Base-by-base conservation (phyloP, 2,113 vertebrate species). In the Hippocampus mohnikei region DNA sequence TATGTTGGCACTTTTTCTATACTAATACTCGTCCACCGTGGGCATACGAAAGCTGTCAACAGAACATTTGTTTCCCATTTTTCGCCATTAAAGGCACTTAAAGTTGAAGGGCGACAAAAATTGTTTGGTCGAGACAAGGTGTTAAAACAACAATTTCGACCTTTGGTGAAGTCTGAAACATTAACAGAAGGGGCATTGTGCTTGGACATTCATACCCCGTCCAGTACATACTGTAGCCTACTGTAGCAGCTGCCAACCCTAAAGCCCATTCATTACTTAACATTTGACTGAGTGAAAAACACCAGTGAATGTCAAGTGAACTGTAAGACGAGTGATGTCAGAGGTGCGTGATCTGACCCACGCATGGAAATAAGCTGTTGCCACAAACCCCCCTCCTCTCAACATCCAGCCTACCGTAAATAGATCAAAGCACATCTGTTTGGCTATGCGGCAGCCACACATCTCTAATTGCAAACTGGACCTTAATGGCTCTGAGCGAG, bases 41-140 rank as follows among this genome's bases (percentile, higher is more conserved):
- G 93, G 92, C 91, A 92, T 85, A 90, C 84, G 87, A 93, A 91
- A 91, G 89, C 91, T 92, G 92, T 94, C 90, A 93, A 87, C 81
- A 86, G 81, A 90, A 93, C 91, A 91, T 91, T 94, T 91, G 91
- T 92, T 91, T 93, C 91, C 88, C 92, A 93, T 90, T 93, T 93
- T 93, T 93, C 92, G 90, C 91, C 90, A 91, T 88, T 90, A 84
- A 90, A 86, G 87, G 91, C 91, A 89, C 83, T 90, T 88, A 66
- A 82, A 80, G 77, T 75, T 76, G 76, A 81, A 81, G 70, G 71
- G 76, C 79, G 63, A 44, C 37, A 12, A 13, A 40, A 41, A 25
- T 59, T 65, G n/a, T 13, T 65, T 27, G 23, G 13, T 37, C 84
- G 72, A 91, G 90, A 92, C 88, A 91, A 87, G 90, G 91, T 46